Conservation (phyloP, 2,797 vertebrate genomes). For the Enteromius trimaculatus region DNA sequence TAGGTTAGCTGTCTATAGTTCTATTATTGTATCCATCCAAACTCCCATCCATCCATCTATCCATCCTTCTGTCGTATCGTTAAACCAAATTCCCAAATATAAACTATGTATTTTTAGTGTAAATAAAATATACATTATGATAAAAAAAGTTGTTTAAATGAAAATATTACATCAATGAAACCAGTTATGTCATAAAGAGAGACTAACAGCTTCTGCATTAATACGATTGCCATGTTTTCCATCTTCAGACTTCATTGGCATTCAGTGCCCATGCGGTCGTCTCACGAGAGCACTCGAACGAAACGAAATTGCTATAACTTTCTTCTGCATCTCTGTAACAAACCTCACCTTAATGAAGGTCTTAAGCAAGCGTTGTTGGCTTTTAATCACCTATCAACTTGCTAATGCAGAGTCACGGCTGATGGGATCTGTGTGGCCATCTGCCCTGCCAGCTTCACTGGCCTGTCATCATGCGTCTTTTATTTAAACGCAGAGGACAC, state of each 20-base stretch:
- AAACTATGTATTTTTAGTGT: background rate
- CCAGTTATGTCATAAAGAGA: background rate
- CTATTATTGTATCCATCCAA: background rate
- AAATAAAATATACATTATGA: background rate
- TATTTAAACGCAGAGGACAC: constrained; percentile 4
- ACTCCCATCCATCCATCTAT: background rate
- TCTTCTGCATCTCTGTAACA: background rate
- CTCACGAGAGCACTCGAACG: constrained; percentile 9
- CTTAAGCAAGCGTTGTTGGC: constrained; percentile 24
- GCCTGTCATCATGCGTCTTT: constrained; percentile 15
- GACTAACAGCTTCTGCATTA: background rate
- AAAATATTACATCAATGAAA: background rate
- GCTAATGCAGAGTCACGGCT: constrained; percentile 30
- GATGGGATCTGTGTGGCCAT: constrained; percentile 72
- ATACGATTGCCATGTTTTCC: background rate
- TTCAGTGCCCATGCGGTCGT: background rate
- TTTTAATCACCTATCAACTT: constrained; percentile 47
- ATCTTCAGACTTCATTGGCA: background rate
- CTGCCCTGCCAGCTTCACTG: constrained; percentile 69
- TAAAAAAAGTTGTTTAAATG: background rate
- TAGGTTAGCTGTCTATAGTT: background rate
- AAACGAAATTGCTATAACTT: background rate
- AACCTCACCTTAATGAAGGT: constrained; percentile 19
- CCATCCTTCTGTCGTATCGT: background rate
- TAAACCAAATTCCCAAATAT: background rate